Conservation (phyloP, 2,888 invertebrate genomes). For the Amiota mariae region DNA sequence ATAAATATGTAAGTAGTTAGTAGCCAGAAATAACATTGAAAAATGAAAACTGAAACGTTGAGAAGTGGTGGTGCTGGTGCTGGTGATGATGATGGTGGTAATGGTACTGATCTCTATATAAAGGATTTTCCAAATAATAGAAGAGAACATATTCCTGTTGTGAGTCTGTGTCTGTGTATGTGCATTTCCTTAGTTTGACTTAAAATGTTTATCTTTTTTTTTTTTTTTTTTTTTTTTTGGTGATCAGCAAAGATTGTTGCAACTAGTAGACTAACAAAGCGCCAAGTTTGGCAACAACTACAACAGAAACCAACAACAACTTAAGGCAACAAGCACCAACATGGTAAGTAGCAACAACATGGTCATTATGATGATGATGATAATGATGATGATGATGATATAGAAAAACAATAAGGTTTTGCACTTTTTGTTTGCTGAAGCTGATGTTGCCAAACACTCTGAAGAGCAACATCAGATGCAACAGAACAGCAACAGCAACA, state of each 20-base stretch:
- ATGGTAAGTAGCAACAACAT: background rate
- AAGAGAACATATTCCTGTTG: no score
- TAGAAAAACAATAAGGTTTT: background rate
- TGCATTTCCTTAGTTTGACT: background rate
- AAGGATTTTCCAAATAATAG: no score
- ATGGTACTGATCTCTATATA: no score
- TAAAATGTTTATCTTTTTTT: background rate
- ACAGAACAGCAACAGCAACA: conserved; percentile 10
- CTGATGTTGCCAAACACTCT: conserved; percentile 7
- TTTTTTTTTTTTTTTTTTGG: no score
- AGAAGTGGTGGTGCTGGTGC: no score
- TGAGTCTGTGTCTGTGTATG: background rate
- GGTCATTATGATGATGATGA: background rate
- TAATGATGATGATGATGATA: background rate
- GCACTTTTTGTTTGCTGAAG: background rate
- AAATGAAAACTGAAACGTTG: no score
- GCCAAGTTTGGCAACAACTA: no score
- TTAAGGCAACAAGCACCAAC: background rate
- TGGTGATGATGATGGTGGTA: no score
- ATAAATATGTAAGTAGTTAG: no score
- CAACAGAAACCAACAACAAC: background rate
- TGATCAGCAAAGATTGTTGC: background rate
- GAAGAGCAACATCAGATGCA: conserved; percentile 2
- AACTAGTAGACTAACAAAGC: no score
- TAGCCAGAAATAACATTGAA: no score